Base-by-base conservation (phyloP, 2,888 invertebrate species). In the Leucophenga maculata region DNA sequence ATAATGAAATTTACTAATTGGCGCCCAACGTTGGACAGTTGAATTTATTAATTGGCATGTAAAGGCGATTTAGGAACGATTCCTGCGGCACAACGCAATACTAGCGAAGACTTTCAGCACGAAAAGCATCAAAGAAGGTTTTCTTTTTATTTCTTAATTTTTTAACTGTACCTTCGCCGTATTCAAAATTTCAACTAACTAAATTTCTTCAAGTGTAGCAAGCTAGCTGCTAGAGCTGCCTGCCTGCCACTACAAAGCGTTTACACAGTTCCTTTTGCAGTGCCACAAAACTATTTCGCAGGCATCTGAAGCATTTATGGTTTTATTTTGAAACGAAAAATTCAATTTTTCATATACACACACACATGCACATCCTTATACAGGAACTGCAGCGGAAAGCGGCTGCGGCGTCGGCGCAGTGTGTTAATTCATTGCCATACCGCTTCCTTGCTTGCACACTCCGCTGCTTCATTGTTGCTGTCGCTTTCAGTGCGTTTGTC, bases 281-380 rank as follows among this genome's bases (percentile, higher is more conserved):
- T 67, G 57, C 65, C 31, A 18, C 82, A 82, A 80, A 80, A 80
- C 80, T 81, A 81, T 81, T 83, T 83, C 82, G 73, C 83, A 76
- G 80, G 83, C 82, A 81, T 81, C 83, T 80, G 78, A 78, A 83
- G 78, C 82, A 80, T 80, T 81, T 75, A 83, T 81, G 80, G 82
- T 81, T 78, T 81, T 81, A 81, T 81, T 81, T 81, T 74, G 72
- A 77, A 82, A 26, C 46, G 46, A 81, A 83, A 78, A 81, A 82
- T 82, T 77, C 74, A 72, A 78, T 74, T 78, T 83, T 75, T 79
- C 79, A 77, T 76, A 79, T 76, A 78, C 78, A 22, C 26, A 62
- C 16, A 32, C 16, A 59, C 32, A 16, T 14, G 32, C 39, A 59
- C 60, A 18, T 18, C 39, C 16, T 3, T 18, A 60, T 39, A 60